phyloP scores from a whole-genome alignment of 2,888 invertebrate genomes.

The Lacanobia oleracea region DNA sequence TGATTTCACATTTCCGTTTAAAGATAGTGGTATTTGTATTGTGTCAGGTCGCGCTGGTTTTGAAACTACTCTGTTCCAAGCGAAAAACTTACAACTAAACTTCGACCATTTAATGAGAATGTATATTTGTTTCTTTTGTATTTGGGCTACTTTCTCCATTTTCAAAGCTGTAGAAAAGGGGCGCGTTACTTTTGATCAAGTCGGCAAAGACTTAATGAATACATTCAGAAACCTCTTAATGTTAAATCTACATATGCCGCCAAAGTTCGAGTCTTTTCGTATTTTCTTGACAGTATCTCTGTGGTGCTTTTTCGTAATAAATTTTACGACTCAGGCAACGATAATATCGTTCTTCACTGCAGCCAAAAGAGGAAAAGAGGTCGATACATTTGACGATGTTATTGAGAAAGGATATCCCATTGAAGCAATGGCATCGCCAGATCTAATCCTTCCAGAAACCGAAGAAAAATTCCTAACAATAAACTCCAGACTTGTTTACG shows the following conservation, averaged over 20 bases:
- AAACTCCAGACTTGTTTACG: slow-evolving; percentile 78
- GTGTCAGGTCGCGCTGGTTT: slow-evolving; percentile 81
- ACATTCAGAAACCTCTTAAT: slow-evolving; percentile 78
- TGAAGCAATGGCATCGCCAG: slow-evolving; percentile 86
- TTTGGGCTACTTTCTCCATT: slow-evolving; percentile 81
- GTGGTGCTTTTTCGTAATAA: slow-evolving; percentile 85
- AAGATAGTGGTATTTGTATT: slow-evolving; percentile 85
- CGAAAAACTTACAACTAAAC: slow-evolving; percentile 72
- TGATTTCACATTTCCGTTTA: slow-evolving; percentile 79
- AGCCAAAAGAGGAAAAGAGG: slow-evolving; percentile 82
- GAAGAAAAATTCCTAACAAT: slow-evolving; percentile 79
- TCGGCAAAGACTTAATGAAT: slow-evolving; percentile 84
- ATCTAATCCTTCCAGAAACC: slow-evolving; percentile 81
- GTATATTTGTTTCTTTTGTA: slow-evolving; percentile 74
- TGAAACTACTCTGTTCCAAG: slow-evolving; percentile 80
- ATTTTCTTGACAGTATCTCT: slow-evolving; percentile 80
- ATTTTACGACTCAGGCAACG: slow-evolving; percentile 84
- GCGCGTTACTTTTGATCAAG: slow-evolving; percentile 75
- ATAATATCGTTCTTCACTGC: slow-evolving; percentile 86
- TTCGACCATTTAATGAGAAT: slow-evolving; percentile 69
- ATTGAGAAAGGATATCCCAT: slow-evolving; percentile 82
- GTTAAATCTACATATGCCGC: slow-evolving; percentile 77
- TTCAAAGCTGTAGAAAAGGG: slow-evolving; percentile 75
- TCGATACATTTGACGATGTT: slow-evolving; percentile 85
- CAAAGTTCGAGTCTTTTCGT: slow-evolving; percentile 77